Evolutionary conservation across 2,888 invertebrate genomes (phyloP).

Genomic region (Clusia tigrina): DNA sequence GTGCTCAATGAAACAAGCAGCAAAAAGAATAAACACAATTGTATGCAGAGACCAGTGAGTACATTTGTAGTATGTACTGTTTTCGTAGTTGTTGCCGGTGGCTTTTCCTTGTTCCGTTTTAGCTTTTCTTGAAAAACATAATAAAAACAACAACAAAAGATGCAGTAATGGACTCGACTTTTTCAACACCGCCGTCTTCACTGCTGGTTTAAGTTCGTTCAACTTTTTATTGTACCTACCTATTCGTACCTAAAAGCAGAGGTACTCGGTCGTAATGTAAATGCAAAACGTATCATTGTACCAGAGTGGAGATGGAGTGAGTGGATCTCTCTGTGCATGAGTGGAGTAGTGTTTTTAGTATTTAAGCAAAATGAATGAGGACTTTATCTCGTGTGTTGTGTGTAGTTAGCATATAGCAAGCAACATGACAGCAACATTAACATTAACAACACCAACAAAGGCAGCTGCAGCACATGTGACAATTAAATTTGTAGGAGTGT

Average conservation of each 20-base stretch:
- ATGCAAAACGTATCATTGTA: neutral
- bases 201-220: conserved; percentile 3
- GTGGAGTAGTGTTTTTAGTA: no score
- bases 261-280: neutral
- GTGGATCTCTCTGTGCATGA: neutral
- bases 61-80: neutral
- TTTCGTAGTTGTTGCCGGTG: neutral
- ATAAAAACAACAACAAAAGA: neutral
- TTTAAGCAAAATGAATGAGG: neutral
- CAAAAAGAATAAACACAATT: neutral
- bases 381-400: neutral
- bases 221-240: neutral
- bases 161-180: no score
- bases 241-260: neutral
- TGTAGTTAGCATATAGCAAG: neutral
- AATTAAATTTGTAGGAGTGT: neutral
- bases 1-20: neutral
- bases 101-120: neutral
- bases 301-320: neutral
- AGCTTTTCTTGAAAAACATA: neutral
- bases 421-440: neutral
- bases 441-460: no score
- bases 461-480: neutral
- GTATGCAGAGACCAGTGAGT: neutral
- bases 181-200: no score